Conservation (phyloP, 2,113 vertebrate species). For the Cephalopholis sonnerati region DNA sequence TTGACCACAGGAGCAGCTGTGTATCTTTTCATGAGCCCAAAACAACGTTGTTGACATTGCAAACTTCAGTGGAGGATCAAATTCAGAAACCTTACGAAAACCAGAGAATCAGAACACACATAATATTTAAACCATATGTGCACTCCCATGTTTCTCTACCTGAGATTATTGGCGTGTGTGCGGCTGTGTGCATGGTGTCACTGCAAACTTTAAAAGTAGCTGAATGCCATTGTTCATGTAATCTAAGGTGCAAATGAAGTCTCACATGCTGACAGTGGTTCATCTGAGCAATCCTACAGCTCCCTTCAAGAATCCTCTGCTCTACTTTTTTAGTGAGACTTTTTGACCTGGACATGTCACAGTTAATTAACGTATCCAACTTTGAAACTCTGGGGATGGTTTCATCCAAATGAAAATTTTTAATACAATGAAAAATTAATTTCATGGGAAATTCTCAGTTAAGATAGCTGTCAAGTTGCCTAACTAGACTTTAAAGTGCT, state of each 20-base stretch:
- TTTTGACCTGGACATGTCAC: conserved; percentile 48
- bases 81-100: neutral
- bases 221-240: neutral
- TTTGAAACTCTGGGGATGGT: conserved; percentile 36
- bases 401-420: conserved; percentile 37
- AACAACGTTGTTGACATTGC: neutral
- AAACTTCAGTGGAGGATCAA: neutral
- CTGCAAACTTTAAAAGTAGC: neutral
- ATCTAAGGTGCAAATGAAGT: neutral
- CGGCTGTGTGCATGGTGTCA: neutral
- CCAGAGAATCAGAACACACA: neutral
- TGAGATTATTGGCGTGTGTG: neutral
- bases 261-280: neutral
- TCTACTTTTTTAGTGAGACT: conserved; percentile 27
- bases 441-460: conserved; percentile 34
- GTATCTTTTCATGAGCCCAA: neutral
- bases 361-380: conserved; percentile 48
- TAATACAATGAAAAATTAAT: conserved; percentile 55
- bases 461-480: conserved; percentile 33
- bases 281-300: neutral
- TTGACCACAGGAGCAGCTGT: neutral
- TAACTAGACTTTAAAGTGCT: conserved; percentile 24
- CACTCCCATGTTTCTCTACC: neutral
- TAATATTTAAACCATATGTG: neutral
- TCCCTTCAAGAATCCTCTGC: conserved; percentile 8